Evolutionary conservation across 1,140 invertebrate species (phyloP), one percentile per base, ranked within the genome.

Genomic region (Drosophila asahinai): DNA sequence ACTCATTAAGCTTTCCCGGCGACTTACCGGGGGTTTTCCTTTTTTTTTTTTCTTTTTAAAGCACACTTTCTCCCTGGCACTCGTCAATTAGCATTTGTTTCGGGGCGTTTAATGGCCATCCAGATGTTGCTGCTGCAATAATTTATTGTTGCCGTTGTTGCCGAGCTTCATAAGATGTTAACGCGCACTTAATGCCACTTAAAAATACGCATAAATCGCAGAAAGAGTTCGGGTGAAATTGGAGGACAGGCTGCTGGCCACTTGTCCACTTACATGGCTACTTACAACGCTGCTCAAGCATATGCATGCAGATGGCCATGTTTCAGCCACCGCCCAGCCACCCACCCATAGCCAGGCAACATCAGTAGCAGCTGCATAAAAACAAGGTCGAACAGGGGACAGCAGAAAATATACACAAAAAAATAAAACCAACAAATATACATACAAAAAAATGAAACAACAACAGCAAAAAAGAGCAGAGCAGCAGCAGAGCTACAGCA

Each of bases 131-230:
- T 73, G 55, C 36, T 77, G 66, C 48, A 70, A 73, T 87, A 89
- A 87, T 72, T 87, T 89, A 89, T 89, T 80, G 84, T 67, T 74
- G 83, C 63, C 67, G 51, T 68, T 58, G 52, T 14, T 54, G 51
- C 30, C 51, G 67, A 60, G 84, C 84, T 89, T 75, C 79, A 84
- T 89, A 89, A 89, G 84, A 89, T 89, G 84, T 89, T 89, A 89
- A 89, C 84, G 84, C 84, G 86, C 86, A 89, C 84, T 89, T 89
- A 89, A 89, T 89, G 84, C 84, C 84, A 90, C 86, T 89, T 89
- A 90, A 89, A 89, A 89, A 90, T 84, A 86, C 79, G 83, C 84
- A 89, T 89, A 89, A 89, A 89, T 89, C 79, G 84, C 73, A 52
- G 62, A 62, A 58, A 64, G 61, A 49, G 48, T 67, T 40, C 17